Conservation (phyloP, 2,888 invertebrate genomes). For the Arge pagana region DNA sequence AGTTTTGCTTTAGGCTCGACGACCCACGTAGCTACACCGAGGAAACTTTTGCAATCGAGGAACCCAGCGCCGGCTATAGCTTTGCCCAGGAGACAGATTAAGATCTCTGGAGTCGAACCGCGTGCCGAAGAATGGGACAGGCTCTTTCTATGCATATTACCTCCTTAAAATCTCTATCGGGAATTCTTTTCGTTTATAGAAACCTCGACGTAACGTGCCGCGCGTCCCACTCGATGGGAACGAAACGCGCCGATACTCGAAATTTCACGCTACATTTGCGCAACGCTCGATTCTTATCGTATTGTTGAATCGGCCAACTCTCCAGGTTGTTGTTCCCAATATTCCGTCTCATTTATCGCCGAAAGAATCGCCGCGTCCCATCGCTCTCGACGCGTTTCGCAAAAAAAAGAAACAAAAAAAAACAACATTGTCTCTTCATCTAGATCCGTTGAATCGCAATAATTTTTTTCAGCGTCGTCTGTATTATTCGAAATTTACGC, state of each 20-base stretch:
- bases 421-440: neutral
- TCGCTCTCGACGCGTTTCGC: neutral
- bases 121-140: conserved; percentile 15
- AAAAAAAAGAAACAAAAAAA: neutral
- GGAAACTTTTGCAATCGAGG: conserved; percentile 17
- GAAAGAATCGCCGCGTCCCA: neutral
- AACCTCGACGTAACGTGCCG: conserved; percentile 14
- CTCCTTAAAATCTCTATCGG: conserved; percentile 20
- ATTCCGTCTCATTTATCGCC: neutral
- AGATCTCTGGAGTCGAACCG: conserved; percentile 18
- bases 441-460: neutral
- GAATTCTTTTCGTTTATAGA: conserved; percentile 22
- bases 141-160: conserved; percentile 24
- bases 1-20: no score
- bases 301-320: neutral
- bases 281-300: neutral
- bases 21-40: no score
- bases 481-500: no score
- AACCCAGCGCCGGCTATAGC: conserved; percentile 5
- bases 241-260: conserved; percentile 10
- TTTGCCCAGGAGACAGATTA: conserved; percentile 17
- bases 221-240: neutral
- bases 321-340: no score
- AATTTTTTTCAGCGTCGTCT: no score
- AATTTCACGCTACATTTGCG: conserved; percentile 20